Percentiles rank a stretch among this genome's conserved stretches.
Conservation (phyloP, 2,888 invertebrate genomes). For the Xestia ashworthii region DNA sequence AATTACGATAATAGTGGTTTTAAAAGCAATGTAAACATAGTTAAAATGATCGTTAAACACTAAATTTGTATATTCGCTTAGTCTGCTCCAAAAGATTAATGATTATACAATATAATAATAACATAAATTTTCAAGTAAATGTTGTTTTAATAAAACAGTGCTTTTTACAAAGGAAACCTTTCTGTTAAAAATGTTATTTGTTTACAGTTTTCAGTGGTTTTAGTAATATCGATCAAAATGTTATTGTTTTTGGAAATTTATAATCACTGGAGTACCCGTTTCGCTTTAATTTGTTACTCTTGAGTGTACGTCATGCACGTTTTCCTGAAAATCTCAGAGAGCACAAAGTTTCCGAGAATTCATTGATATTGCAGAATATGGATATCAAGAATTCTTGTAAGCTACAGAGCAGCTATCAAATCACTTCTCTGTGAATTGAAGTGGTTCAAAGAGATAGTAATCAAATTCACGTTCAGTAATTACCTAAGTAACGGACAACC, state of each 20-base stretch:
- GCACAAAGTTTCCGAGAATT: constrained; percentile 9
- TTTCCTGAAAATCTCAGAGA: neutral
- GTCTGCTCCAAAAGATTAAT: neutral
- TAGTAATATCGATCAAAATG: constrained; percentile 14
- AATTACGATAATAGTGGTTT: constrained; percentile 29
- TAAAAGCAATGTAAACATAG: neutral
- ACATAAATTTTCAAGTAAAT: constrained; percentile 10
- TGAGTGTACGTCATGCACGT: constrained; percentile 1
- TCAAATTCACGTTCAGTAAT: constrained; percentile 31
- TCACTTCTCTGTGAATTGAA: constrained; percentile 25
- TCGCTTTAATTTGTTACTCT: neutral
- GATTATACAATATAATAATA: neutral
- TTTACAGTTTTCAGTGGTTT: constrained; percentile 21
- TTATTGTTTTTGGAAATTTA: constrained; percentile 2
- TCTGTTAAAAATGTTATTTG: constrained; percentile 13
- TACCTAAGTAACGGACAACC: constrained; percentile 38
- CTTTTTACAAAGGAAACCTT: neutral
- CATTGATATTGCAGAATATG: neutral
- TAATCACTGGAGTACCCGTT: neutral
- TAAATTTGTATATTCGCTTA: neutral
- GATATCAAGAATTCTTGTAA: constrained; percentile 11
- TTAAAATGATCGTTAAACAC: constrained; percentile 12
- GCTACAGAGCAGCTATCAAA: constrained; percentile 7
- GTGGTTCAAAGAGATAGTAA: constrained; percentile 29
- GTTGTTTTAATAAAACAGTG: constrained; percentile 5